Evolutionary conservation across 2,888 invertebrate species (phyloP).

Genomic region (Cephalotes varians): DNA sequence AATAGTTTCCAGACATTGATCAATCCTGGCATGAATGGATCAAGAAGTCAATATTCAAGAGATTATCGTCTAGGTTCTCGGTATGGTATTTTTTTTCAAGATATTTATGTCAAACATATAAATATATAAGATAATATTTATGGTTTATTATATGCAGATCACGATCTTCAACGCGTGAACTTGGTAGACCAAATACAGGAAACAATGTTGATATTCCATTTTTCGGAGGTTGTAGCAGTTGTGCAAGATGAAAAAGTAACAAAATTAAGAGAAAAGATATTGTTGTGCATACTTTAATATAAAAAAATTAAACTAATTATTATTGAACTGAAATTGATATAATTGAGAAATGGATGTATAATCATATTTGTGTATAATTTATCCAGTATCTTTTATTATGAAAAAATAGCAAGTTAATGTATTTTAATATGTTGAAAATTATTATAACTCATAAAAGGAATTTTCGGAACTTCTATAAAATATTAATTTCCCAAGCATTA

Average conservation of each 20-base stretch:
- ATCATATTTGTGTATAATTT: slow-evolving; percentile 9
- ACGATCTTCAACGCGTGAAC: slow-evolving; percentile 74
- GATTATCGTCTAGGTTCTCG: slow-evolving; percentile 76
- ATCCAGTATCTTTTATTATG: not conserved
- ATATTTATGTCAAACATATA: not conserved
- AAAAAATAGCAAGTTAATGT: not conserved
- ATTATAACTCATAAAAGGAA: not conserved
- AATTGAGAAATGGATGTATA: not conserved
- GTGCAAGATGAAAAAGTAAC: slow-evolving; percentile 62
- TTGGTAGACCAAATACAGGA: slow-evolving; percentile 75
- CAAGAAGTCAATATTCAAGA: slow-evolving; percentile 67
- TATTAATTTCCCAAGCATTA: not conserved
- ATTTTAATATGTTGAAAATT: not conserved
- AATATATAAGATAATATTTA: not conserved
- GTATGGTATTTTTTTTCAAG: slow-evolving; percentile 62
- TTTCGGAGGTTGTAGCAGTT: slow-evolving; percentile 79
- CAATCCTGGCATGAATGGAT: slow-evolving; percentile 64
- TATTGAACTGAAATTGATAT: too few relatives aligned
- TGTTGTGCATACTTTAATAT: not conserved
- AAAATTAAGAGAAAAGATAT: not conserved
- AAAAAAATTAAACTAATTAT: not conserved
- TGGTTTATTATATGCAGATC: slow-evolving; percentile 65
- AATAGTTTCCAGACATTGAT: slow-evolving; percentile 78
- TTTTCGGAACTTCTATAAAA: not conserved
- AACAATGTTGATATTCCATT: slow-evolving; percentile 71